Evolutionary conservation across 2,797 vertebrate species (phyloP).

Genomic region (Eulemur mongoz): DNA sequence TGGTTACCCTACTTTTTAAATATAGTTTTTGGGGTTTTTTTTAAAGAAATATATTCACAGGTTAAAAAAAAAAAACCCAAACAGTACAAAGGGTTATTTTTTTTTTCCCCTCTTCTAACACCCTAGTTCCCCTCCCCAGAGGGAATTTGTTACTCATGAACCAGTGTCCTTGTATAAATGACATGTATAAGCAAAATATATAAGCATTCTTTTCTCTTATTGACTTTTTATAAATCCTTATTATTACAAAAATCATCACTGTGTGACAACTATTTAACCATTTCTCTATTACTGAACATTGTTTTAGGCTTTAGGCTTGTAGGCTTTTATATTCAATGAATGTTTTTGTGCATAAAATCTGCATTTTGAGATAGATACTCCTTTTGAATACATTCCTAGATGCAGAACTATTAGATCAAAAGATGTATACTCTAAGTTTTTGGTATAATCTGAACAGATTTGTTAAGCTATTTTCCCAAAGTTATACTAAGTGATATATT

Average conservation of each 20-base stretch:
- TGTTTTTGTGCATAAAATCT: background rate
- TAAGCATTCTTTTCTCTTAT: background rate
- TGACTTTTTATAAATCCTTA: background rate
- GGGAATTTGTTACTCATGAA: background rate
- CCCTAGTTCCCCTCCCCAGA: background rate
- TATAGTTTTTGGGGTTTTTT: background rate
- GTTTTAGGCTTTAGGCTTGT: background rate
- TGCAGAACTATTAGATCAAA: background rate
- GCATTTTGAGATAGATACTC: background rate
- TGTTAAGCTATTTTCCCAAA: background rate
- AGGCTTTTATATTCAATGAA: background rate
- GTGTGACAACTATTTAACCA: accelerated
- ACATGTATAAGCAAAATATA: background rate
- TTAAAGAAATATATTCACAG: background rate
- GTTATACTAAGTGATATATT: background rate
- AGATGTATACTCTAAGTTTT: background rate
- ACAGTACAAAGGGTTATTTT: background rate
- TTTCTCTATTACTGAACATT: background rate
- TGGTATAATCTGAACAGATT: background rate
- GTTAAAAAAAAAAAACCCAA: background rate
- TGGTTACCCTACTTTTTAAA: background rate
- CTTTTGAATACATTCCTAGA: background rate
- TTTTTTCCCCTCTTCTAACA: background rate
- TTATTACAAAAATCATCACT: background rate
- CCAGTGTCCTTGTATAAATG: background rate